Percentiles rank a stretch among this genome's conserved stretches.
These are phyloP conservation scores for Acanthopagrus latus DNA, from an alignment of 2,797 vertebrate genomes.

Conservation along the genomic window DNA sequence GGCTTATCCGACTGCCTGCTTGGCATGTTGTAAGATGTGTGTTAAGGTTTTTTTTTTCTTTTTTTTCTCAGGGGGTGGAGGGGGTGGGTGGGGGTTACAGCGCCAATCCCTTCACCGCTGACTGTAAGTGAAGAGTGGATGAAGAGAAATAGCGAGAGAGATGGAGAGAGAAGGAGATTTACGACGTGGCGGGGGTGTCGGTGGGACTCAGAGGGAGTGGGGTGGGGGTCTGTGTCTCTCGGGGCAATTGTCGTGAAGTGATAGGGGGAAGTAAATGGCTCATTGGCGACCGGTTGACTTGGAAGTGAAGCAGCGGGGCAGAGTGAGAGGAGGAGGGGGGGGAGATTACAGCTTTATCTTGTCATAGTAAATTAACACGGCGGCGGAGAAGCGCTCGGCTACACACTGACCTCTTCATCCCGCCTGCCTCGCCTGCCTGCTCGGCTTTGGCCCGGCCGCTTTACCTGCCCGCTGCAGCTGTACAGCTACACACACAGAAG, in stretches of 20 bases:
- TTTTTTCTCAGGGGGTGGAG: not conserved
- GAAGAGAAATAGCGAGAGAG: conserved; percentile 23
- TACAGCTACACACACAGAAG: not conserved
- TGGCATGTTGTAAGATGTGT: conserved; percentile 60
- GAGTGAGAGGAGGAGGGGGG: conserved; percentile 5
- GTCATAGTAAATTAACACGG: conserved; percentile 96
- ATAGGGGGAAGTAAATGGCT: conserved; percentile 68
- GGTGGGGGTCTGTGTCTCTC: conserved; percentile 40
- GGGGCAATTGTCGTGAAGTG: conserved; percentile 68
- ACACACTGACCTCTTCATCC: conserved; percentile 95
- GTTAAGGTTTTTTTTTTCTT: conserved; percentile 39
- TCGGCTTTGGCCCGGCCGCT: conserved; percentile 51
- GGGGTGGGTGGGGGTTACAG: conserved; percentile 25
- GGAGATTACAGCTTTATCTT: conserved; percentile 98
- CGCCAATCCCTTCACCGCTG: conserved; percentile 63
- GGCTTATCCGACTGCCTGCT: conserved; percentile 47
- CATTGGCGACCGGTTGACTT: conserved; percentile 65
- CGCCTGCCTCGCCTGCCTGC: conserved; percentile 79
- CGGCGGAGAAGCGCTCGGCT: conserved; percentile 84
- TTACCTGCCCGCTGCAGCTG: conserved; percentile 60
- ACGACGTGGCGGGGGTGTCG: conserved; percentile 23
- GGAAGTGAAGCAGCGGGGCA: conserved; percentile 65
- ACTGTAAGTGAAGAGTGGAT: conserved; percentile 66
- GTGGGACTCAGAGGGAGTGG: conserved; percentile 15
- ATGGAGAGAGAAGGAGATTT: conserved; percentile 57